These are phyloP conservation scores for Ectobius pallidus DNA, from an alignment of 2,888 invertebrate genomes.

Conservation along the genomic window DNA sequence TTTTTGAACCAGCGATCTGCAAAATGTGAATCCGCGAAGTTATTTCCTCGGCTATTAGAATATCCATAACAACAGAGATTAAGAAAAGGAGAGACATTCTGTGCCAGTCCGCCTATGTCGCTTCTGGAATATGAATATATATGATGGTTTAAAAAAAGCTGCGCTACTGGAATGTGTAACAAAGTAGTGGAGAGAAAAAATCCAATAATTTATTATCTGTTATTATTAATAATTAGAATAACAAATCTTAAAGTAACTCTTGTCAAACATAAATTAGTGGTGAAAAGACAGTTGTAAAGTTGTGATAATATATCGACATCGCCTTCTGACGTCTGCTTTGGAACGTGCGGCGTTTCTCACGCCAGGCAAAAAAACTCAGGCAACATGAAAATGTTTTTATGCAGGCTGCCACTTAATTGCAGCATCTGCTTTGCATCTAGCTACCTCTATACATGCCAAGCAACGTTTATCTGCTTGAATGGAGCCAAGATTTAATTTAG, in stretches of 20 bases:
- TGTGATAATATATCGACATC: constrained; percentile 7
- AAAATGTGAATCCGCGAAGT: too few relatives aligned
- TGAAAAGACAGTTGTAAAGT: constrained; percentile 9
- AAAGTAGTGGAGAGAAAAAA: background rate
- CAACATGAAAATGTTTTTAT: too few relatives aligned
- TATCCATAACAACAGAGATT: too few relatives aligned
- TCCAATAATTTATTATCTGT: constrained; percentile 23
- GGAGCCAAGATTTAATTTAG: too few relatives aligned
- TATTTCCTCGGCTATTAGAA: too few relatives aligned
- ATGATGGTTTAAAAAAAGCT: background rate
- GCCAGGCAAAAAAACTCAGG: too few relatives aligned
- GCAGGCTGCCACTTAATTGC: too few relatives aligned
- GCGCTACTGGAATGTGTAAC: constrained; percentile 28
- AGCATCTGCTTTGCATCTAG: too few relatives aligned
- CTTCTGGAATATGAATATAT: constrained; percentile 2
- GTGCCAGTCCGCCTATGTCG: constrained; percentile 4
- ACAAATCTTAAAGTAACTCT: constrained; percentile 24
- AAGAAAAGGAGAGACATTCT: too few relatives aligned
- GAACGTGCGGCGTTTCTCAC: background rate
- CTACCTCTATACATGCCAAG: too few relatives aligned
- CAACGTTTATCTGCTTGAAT: too few relatives aligned
- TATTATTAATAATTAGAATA: constrained; percentile 32
- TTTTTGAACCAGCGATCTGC: too few relatives aligned
- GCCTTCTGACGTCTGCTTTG: background rate
- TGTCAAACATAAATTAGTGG: constrained; percentile 26